Evolutionary conservation across 2,888 invertebrate species (phyloP).

Genomic region (Tenthredo scrophulariae): DNA sequence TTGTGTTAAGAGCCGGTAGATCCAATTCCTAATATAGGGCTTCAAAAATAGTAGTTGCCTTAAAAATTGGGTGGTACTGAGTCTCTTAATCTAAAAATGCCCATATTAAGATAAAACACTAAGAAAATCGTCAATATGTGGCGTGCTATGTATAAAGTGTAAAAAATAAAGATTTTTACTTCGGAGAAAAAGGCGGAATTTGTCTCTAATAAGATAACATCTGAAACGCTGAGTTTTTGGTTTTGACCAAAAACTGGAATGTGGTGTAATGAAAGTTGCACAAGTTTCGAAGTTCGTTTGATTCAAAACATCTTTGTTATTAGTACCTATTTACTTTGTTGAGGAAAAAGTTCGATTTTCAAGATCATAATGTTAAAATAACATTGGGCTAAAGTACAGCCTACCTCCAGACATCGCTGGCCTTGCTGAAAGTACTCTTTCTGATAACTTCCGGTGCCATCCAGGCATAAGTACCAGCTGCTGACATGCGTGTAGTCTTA

Average conservation of each 20-base stretch:
- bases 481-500: slow-evolving; percentile 98
- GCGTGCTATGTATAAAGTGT: no score
- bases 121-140: no score
- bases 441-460: slow-evolving; percentile 99
- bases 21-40: neutral
- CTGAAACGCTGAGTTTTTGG: no score
- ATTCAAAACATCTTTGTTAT: neutral
- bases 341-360: neutral
- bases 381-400: slow-evolving; percentile 50
- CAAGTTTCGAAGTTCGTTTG: neutral
- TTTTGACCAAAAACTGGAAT: no score
- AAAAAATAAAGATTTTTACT: no score
- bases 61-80: neutral
- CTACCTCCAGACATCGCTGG: slow-evolving; percentile 97
- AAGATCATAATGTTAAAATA: neutral
- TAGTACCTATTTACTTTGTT: neutral
- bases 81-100: no score
- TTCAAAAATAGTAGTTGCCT: neutral
- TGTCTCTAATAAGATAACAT: no score
- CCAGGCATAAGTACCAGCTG: slow-evolving; percentile 99
- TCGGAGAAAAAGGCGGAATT: no score
- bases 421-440: slow-evolving; percentile 93
- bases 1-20: neutral
- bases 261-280: no score
- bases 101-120: no score